phyloP scores from a whole-genome alignment of 2,797 vertebrate species.

The Aphelocoma californica region DNA sequence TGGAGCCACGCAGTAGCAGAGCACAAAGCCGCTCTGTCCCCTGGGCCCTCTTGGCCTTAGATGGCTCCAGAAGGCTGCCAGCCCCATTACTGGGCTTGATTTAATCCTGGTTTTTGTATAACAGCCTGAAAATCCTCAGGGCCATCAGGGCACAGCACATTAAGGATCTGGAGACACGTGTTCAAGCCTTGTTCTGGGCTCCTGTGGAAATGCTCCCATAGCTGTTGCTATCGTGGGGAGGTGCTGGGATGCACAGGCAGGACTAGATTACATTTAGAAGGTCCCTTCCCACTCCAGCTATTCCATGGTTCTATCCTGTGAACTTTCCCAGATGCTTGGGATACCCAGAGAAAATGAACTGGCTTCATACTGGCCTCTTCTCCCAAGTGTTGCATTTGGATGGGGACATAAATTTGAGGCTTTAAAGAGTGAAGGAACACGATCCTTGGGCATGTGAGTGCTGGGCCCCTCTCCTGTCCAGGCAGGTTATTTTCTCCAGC shows the following conservation, averaged over 20 bases:
- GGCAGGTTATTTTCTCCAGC: neutral
- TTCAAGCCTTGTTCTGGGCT: neutral
- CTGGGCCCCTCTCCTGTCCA: neutral
- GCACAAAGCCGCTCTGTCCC: neutral
- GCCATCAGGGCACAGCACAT: neutral
- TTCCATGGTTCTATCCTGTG: neutral
- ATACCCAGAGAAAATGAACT: neutral
- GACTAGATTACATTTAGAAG: neutral
- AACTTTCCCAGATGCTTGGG: neutral
- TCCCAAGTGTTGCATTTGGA: neutral
- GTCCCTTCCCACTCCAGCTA: neutral
- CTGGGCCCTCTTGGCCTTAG: neutral
- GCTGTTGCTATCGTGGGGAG: neutral
- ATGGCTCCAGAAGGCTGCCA: conserved; percentile 1
- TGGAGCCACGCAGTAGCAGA: neutral
- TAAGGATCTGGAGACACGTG: neutral
- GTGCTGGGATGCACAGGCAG: neutral
- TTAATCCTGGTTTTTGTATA: neutral
- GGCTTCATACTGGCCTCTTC: neutral
- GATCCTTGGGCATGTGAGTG: neutral
- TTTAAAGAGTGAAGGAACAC: neutral
- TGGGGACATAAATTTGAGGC: neutral
- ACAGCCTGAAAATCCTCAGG: neutral
- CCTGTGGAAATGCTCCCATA: neutral
- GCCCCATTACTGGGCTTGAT: neutral